phyloP scores from a whole-genome alignment of 2,888 invertebrate species.

The Koerneria pararmatus region DNA sequence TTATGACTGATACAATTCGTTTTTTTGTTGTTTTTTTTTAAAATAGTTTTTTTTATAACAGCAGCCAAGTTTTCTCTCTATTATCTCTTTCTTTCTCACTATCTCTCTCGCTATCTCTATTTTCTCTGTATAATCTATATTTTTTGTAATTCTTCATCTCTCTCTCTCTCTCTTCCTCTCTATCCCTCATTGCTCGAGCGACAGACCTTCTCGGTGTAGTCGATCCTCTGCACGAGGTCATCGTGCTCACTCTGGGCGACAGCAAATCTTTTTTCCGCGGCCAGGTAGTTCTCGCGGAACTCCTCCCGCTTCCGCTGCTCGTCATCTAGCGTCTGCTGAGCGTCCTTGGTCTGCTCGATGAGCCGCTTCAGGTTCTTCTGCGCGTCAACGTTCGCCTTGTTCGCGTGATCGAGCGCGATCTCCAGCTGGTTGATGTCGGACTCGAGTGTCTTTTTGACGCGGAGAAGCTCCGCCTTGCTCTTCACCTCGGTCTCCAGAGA shows the following conservation, averaged over 20 bases:
- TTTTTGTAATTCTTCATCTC: too few relatives aligned
- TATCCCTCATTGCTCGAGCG: background rate
- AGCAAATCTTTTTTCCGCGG: conserved; percentile 54
- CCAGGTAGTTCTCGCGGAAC: conserved; percentile 67
- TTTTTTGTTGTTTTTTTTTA: too few relatives aligned
- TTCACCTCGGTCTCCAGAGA: conserved; percentile 84
- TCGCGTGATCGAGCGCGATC: conserved; percentile 96
- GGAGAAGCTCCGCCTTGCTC: conserved; percentile 76
- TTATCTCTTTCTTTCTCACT: too few relatives aligned
- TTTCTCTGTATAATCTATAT: background rate
- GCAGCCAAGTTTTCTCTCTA: too few relatives aligned
- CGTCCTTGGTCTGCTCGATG: conserved; percentile 63
- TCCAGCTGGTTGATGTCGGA: conserved; percentile 99
- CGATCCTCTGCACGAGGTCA: conserved; percentile 46
- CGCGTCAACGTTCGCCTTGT: conserved; percentile 71
- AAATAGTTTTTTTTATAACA: too few relatives aligned
- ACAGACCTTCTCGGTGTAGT: conserved; percentile 36
- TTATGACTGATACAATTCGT: too few relatives aligned
- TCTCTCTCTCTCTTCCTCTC: background rate
- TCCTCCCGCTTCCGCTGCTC: conserved; percentile 96
- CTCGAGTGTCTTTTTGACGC: conserved; percentile 81
- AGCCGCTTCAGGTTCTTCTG: conserved; percentile 62
- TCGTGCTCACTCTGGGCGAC: conserved; percentile 49
- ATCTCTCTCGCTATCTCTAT: too few relatives aligned
- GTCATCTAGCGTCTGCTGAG: conserved; percentile 71